Evolutionary conservation across 2,113 vertebrate species (phyloP), one percentile per base, ranked within the genome.

Genomic region (Pimephales promelas): DNA sequence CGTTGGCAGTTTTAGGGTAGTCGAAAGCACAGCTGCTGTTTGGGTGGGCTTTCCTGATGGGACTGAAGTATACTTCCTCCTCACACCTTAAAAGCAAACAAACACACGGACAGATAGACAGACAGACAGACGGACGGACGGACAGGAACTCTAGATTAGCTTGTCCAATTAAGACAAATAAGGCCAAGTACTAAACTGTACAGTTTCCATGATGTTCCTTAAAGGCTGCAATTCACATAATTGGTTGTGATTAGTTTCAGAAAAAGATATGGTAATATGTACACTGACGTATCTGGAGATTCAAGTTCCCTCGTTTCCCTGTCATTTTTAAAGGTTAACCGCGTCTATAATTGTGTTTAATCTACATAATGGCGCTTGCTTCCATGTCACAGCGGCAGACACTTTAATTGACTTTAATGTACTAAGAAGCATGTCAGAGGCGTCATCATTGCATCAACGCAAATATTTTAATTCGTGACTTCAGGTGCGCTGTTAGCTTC

Each of bases 391-490:
- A 22, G 61, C 52, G 43, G 4, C 40, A 36, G 47, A 81, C 79
- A 85, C 54, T 61, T 80, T 75, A 71, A 64, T 84, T 85, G 83
- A 85, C 80, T 82, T 74, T 87, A 85, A 87, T 87, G 75, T 52
- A 61, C 74, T 56, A 7, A 49, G 75, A 75, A 64, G 71, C 59
- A 52, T 83, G 75, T 81, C 81, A 62, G 83, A 71, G 81, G 49
- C 49, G 20, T 64, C 79, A 34, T 74, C 71, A 79, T 77, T 52
- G 77, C 81, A 75, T 83, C 64, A 77, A 84, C 59, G 82, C 47
- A 66, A 36, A 79, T 66, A 64, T 78, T 24, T 47, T 28, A 82
- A 86, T 76, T 79, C 49, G 28, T 61, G 64, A 84, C 62, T 80
- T 73, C 36, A 47, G n/a, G 40, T 72, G 34, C 49, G 11, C 11